These are phyloP conservation scores for Teleogryllus occipitalis DNA, from an alignment of 1,140 invertebrate genomes.

Conservation along the genomic window DNA sequence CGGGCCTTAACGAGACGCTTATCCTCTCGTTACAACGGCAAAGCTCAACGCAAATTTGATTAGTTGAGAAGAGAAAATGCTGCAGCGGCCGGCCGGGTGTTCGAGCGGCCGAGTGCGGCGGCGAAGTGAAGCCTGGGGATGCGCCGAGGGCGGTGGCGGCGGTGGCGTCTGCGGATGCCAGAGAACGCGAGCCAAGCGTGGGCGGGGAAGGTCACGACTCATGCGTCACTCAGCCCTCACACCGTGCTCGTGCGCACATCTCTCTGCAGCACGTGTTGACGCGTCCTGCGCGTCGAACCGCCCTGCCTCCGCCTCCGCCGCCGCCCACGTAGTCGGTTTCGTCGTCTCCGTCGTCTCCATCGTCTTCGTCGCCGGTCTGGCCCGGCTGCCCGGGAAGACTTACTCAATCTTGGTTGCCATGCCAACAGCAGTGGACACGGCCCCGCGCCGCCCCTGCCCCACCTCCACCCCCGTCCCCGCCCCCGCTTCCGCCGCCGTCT, in stretches of 20 bases:
- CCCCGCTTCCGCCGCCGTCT: not conserved
- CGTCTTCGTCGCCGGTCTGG: not conserved
- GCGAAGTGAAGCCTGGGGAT: too few species aligned
- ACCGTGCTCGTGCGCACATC: not conserved
- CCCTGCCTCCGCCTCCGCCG: too few species aligned
- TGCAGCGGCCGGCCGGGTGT: not conserved
- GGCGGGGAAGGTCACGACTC: too few species aligned
- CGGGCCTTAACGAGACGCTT: conserved; percentile 2
- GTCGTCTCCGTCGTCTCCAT: not conserved
- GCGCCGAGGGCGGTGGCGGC: too few species aligned
- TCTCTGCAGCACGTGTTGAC: not conserved
- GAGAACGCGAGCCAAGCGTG: too few species aligned
- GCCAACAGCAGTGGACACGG: conserved; percentile 15
- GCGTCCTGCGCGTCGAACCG: not conserved
- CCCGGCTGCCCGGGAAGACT: not conserved
- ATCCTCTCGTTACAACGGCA: conserved; percentile 3
- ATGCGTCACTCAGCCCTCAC: too few species aligned
- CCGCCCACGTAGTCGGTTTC: not conserved
- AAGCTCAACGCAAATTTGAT: not conserved
- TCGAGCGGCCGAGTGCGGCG: not conserved
- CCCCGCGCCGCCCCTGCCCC: not conserved
- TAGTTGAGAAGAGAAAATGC: not conserved
- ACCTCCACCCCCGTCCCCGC: too few species aligned
- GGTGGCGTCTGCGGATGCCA: too few species aligned
- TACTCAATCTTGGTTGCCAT: conserved; percentile 18